Percentiles rank a stretch among this genome's conserved stretches.
phyloP scores from a whole-genome alignment of 2,797 vertebrate species.

The Tangara arthus region DNA sequence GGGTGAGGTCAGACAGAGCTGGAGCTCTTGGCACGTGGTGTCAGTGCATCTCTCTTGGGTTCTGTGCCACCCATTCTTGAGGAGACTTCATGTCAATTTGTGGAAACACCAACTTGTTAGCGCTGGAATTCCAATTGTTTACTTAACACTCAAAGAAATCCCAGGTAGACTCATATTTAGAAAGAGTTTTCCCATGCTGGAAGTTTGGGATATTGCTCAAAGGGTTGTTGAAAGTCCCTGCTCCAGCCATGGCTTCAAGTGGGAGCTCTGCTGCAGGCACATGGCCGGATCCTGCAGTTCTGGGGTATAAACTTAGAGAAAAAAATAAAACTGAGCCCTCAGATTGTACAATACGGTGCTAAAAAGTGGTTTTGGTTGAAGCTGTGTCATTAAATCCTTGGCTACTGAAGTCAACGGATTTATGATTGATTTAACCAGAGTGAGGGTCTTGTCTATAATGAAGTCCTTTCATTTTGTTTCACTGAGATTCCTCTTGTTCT shows the following conservation, averaged over 20 bases:
- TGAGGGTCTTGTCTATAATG: conserved; percentile 12
- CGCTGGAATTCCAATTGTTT: background rate
- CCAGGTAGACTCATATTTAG: background rate
- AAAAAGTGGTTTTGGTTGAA: background rate
- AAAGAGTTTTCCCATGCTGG: background rate
- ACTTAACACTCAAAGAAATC: background rate
- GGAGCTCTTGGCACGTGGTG: background rate
- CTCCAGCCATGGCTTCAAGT: accelerated
- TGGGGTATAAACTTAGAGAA: background rate
- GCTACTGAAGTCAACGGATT: background rate
- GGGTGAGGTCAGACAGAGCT: background rate
- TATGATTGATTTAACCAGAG: background rate
- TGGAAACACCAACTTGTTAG: background rate
- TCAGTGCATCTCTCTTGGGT: background rate
- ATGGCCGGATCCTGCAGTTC: background rate
- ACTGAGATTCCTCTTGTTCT: conserved; percentile 49
- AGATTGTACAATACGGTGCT: background rate
- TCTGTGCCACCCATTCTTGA: background rate
- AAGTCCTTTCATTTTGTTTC: conserved; percentile 35
- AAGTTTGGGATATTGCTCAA: background rate
- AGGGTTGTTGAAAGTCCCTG: background rate
- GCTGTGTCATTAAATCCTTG: background rate
- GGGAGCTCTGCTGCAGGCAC: background rate
- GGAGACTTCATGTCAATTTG: background rate
- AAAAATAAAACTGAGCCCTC: background rate